Conservation (phyloP, 2,888 invertebrate species). For the Paralinhomoeus sp. region DNA sequence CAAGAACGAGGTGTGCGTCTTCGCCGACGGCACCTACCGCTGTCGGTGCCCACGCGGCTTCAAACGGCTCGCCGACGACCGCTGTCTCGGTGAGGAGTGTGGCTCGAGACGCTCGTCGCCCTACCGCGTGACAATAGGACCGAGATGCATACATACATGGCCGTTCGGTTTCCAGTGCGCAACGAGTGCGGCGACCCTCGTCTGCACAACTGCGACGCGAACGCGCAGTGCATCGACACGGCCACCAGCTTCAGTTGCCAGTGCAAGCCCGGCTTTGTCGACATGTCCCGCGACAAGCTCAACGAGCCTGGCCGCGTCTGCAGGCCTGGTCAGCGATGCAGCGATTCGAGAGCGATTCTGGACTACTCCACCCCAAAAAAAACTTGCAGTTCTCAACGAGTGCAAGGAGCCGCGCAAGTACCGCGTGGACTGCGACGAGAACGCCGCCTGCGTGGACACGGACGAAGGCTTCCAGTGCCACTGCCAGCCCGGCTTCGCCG, state of each 20-base stretch:
- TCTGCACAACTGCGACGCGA: conserved; percentile 63
- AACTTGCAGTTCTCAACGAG: conserved; percentile 17
- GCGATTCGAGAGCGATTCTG: neutral
- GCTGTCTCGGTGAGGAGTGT: conserved; percentile 10
- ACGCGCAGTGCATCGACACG: conserved; percentile 66
- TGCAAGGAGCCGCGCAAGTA: conserved; percentile 16
- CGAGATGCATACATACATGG: too few species aligned
- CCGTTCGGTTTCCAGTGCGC: conserved; percentile 54
- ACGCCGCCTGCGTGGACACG: conserved; percentile 22
- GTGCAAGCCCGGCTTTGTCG: conserved; percentile 22
- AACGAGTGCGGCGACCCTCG: conserved; percentile 53
- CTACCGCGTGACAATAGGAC: too few species aligned
- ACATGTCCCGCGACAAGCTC: conserved; percentile 12
- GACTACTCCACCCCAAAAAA: neutral
- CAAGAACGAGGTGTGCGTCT: conserved; percentile 22
- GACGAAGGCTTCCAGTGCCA: conserved; percentile 17
- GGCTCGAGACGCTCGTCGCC: too few species aligned
- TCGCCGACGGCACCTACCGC: conserved; percentile 18
- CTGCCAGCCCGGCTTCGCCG: conserved; percentile 24
- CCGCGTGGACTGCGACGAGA: conserved; percentile 20
- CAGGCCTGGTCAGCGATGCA: conserved; percentile 7
- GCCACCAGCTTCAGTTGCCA: conserved; percentile 64
- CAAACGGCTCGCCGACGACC: conserved; percentile 19
- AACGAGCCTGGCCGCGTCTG: conserved; percentile 17
- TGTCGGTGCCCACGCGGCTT: conserved; percentile 14